A percentile compares a stretch with the other conserved stretches of the same genome.
Conservation (phyloP, 2,888 invertebrate species). For the Trissolcus japonicus region DNA sequence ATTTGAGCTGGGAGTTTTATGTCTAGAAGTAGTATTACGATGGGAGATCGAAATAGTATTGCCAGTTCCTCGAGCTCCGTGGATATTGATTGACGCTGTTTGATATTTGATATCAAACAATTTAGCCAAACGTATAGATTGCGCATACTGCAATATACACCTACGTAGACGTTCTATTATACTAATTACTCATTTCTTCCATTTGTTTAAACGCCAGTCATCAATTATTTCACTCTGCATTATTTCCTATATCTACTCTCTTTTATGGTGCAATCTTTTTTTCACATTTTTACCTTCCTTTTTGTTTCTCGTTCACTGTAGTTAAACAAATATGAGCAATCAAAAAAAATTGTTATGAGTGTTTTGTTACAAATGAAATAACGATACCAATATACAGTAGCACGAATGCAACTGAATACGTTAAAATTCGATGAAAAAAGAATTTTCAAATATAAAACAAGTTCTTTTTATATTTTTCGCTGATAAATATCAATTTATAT, state of each 20-base stretch:
- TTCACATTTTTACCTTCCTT: not conserved
- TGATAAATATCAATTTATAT: no score
- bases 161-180: constrained; percentile 31
- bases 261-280: not conserved
- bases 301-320: no score
- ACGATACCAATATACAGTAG: no score
- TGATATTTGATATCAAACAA: constrained; percentile 57
- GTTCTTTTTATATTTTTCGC: no score
- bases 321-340: no score
- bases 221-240: constrained; percentile 19
- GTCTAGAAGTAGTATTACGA: constrained; percentile 52
- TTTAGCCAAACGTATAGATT: constrained; percentile 54
- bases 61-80: constrained; percentile 47
- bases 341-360: no score
- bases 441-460: no score
- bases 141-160: constrained; percentile 38
- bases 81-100: constrained; percentile 55
- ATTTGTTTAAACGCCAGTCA: constrained; percentile 16
- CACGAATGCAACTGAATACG: no score
- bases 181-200: constrained; percentile 40
- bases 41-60: constrained; percentile 50
- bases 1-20: constrained; percentile 52
- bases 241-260: not conserved
- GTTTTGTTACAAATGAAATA: no score
- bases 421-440: no score